Conservation (phyloP, 1,140 invertebrate species). For the Formica selysi region DNA sequence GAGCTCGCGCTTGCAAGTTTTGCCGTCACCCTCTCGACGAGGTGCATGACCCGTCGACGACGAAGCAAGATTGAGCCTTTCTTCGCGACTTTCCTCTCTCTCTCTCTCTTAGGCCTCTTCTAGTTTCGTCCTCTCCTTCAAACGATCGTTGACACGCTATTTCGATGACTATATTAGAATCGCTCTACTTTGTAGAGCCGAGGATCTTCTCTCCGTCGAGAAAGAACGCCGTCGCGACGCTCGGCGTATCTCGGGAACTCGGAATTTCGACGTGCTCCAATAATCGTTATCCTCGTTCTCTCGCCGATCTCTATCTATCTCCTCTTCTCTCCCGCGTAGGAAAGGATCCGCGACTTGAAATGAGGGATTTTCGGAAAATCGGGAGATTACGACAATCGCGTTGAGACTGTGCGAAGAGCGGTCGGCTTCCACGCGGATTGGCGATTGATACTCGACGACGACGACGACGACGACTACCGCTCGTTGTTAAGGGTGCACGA, state of each 20-base stretch:
- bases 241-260: background rate
- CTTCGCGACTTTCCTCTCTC: background rate
- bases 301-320: background rate
- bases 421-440: slow-evolving; percentile 31
- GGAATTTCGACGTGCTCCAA: background rate
- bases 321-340: background rate
- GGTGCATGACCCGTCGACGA: slow-evolving; percentile 65
- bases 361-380: background rate
- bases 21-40: slow-evolving; percentile 54
- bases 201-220: slow-evolving; percentile 4
- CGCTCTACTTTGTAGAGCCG: too few relatives aligned
- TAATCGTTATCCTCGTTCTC: slow-evolving; percentile 41
- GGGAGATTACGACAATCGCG: background rate
- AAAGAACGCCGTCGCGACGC: background rate
- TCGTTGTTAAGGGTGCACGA: slow-evolving; percentile 61
- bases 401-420: background rate
- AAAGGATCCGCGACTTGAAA: background rate
- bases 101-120: slow-evolving; percentile 22
- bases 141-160: slow-evolving; percentile 39
- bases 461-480: slow-evolving; percentile 46
- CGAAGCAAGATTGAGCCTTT: background rate
- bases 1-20: slow-evolving; percentile 64
- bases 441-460: slow-evolving; percentile 31
- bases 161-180: slow-evolving; percentile 6
- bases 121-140: background rate